Conservation (phyloP, 30 jellyfish, hydroid and myxozoan species). For the Aurelia aurita region DNA sequence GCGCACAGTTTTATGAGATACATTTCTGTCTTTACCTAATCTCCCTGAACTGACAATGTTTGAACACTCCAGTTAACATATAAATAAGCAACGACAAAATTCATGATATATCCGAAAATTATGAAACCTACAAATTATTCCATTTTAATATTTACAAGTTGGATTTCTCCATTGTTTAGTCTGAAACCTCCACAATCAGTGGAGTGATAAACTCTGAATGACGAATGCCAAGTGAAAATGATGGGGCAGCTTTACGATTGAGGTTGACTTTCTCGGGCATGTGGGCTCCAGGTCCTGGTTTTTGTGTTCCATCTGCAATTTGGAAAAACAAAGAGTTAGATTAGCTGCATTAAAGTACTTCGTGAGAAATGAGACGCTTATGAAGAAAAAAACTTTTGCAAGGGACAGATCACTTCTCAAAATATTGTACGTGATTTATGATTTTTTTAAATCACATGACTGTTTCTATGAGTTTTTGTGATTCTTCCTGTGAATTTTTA, state of each 20-base stretch:
- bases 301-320: constrained; percentile 88
- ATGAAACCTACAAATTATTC: not conserved
- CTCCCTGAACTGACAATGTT: too few species aligned
- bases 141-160: constrained; percentile 16
- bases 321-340: not conserved
- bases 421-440: too few species aligned
- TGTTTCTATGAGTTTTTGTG: too few species aligned
- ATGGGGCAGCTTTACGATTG: constrained; percentile 94
- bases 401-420: too few species aligned
- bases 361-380: not conserved
- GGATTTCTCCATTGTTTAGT: constrained; percentile 25
- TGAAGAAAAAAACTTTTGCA: too few species aligned
- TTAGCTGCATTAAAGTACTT: not conserved
- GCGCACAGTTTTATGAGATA: too few species aligned
- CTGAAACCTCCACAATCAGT: constrained; percentile 90
- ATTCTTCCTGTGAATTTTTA: too few species aligned
- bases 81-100: constrained; percentile 3
- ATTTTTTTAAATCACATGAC: too few species aligned
- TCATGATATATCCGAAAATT: not conserved
- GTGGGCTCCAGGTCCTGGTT: constrained; percentile 99
- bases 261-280: constrained; percentile 88
- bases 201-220: constrained; percentile 99
- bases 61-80: not conserved
- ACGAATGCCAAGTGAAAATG: constrained; percentile 97
- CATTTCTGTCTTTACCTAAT: too few species aligned